A percentile compares a stretch with the other conserved stretches of the same genome.
Conservation (phyloP, 2,113 vertebrate genomes). For the Upupa epops region DNA sequence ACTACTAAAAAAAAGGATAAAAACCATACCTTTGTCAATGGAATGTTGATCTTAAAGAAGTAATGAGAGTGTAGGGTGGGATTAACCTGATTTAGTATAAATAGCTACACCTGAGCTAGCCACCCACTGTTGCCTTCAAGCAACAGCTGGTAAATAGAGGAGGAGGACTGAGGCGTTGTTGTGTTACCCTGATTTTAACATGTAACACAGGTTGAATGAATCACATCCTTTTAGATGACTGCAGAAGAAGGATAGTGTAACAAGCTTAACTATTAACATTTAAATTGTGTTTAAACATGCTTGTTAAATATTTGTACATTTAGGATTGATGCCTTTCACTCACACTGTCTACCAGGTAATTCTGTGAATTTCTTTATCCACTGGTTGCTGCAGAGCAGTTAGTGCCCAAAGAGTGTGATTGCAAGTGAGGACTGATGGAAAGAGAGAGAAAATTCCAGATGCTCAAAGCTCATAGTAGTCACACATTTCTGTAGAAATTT, state of each 20-base stretch:
- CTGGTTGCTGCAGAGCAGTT: background rate
- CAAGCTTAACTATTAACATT: background rate
- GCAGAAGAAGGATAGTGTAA: background rate
- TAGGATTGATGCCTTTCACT: background rate
- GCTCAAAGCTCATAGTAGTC: background rate
- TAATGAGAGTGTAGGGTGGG: background rate
- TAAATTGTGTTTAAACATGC: no score
- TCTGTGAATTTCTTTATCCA: background rate
- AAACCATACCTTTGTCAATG: background rate
- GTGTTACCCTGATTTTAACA: background rate
- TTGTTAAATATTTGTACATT: no score
- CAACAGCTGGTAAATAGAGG: rapidly evolving
- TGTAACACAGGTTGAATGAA: background rate
- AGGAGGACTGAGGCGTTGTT: background rate
- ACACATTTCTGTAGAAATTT: background rate
- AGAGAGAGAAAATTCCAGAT: background rate
- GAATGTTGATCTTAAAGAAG: background rate
- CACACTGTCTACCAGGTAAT: background rate
- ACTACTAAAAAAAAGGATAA: background rate
- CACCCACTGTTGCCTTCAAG: background rate
- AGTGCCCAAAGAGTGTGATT: background rate
- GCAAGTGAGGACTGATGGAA: background rate
- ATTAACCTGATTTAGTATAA: background rate
- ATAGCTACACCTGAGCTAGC: background rate
- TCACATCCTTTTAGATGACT: background rate